Evolutionary conservation across 2,888 invertebrate species (phyloP).

Genomic region (Drosophila meridiana): DNA sequence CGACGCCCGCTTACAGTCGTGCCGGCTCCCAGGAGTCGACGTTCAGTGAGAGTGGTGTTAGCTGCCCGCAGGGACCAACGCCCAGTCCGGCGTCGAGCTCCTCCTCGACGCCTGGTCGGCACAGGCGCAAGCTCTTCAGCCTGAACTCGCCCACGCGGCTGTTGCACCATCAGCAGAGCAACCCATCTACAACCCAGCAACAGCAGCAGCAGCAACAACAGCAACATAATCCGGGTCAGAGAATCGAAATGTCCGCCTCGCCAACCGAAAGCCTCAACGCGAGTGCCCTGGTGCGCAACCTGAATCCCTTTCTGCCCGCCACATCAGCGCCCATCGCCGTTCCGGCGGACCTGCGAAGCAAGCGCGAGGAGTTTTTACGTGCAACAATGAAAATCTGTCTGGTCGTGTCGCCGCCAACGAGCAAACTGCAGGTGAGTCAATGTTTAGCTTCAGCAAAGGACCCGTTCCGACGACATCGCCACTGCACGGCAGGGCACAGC

Average conservation of each 20-base stretch:
- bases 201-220: conserved; percentile 31
- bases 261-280: conserved; percentile 61
- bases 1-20: conserved; percentile 78
- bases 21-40: conserved; percentile 81
- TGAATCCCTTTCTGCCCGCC: conserved; percentile 83
- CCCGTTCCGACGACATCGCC: not conserved
- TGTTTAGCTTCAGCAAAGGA: conserved; percentile 4
- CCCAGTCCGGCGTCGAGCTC: conserved; percentile 78
- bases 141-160: conserved; percentile 81
- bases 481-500: conserved; percentile 1
- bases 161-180: conserved; percentile 55
- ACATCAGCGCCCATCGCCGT: conserved; percentile 62
- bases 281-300: conserved; percentile 72
- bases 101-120: conserved; percentile 80
- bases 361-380: conserved; percentile 89
- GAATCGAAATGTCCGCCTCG: conserved; percentile 46
- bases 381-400: conserved; percentile 91
- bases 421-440: conserved; percentile 84
- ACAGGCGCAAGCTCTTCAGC: conserved; percentile 82
- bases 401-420: conserved; percentile 89
- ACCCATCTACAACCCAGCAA: conserved; percentile 28
- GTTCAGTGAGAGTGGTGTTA: conserved; percentile 70
- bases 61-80: conserved; percentile 60
- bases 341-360: conserved; percentile 83
- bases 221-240: conserved; percentile 29